These are phyloP conservation scores for Paracyclopina nana DNA, from an alignment of 1,140 invertebrate genomes.

Conservation along the genomic window DNA sequence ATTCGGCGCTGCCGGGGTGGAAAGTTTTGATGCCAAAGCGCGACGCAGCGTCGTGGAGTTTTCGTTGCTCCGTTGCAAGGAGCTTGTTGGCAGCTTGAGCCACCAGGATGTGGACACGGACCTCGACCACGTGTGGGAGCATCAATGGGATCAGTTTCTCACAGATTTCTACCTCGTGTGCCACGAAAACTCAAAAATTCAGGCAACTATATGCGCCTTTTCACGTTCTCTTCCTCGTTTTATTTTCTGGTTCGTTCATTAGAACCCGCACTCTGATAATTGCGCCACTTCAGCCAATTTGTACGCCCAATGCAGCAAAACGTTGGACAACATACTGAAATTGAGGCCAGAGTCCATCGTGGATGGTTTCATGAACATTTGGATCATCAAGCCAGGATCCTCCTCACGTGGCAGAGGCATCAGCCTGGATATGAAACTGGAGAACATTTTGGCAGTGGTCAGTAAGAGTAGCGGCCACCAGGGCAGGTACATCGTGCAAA, in stretches of 20 bases:
- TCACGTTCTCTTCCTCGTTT: background rate
- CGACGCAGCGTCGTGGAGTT: background rate
- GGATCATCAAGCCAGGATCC: conserved; percentile 88
- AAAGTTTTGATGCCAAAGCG: background rate
- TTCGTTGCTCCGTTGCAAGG: background rate
- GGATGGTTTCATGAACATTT: conserved; percentile 66
- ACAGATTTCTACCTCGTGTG: conserved; percentile 47
- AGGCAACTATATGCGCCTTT: conserved; percentile 8
- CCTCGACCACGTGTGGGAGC: conserved; percentile 38
- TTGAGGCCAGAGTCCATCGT: conserved; percentile 50
- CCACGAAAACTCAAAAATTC: conserved; percentile 36
- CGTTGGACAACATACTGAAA: conserved; percentile 15
- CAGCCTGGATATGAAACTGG: conserved; percentile 58
- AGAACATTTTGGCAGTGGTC: conserved; percentile 48
- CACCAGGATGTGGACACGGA: conserved; percentile 9
- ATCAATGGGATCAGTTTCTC: conserved; percentile 69
- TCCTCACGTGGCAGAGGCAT: conserved; percentile 79
- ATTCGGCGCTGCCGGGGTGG: background rate
- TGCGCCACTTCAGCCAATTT: background rate
- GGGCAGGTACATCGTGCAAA: conserved; percentile 72
- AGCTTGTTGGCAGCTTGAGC: background rate
- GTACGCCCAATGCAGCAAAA: conserved; percentile 25
- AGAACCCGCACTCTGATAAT: background rate
- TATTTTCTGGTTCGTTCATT: background rate
- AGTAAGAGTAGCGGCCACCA: conserved; percentile 31